Evolutionary conservation across 2,113 vertebrate genomes (phyloP).

Genomic region (Tricholaema leucomelas): DNA sequence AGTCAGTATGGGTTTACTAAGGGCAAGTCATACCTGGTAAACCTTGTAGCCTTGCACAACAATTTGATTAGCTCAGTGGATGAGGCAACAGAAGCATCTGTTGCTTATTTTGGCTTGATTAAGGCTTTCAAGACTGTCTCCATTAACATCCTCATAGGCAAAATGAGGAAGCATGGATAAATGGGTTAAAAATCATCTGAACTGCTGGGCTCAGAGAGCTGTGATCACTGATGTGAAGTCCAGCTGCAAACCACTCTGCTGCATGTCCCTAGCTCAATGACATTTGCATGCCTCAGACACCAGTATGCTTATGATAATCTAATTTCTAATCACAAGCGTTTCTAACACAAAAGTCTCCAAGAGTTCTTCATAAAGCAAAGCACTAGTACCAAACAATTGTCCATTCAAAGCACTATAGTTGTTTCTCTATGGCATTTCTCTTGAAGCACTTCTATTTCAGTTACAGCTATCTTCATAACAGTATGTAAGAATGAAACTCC

Average conservation of each 20-base stretch:
- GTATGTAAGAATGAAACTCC: slow-evolving; percentile 3
- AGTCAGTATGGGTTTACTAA: background rate
- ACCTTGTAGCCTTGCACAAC: background rate
- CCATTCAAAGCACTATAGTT: background rate
- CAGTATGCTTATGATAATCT: background rate
- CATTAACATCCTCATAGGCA: background rate
- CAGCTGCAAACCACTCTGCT: background rate
- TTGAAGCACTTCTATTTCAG: background rate
- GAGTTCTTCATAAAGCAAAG: background rate
- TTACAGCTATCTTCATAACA: background rate
- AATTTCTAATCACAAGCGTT: background rate
- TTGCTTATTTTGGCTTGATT: background rate
- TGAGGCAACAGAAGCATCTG: background rate
- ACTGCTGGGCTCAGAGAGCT: background rate
- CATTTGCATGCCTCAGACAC: background rate
- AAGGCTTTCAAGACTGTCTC: background rate
- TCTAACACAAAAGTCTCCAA: background rate
- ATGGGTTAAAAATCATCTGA: background rate
- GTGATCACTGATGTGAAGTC: background rate
- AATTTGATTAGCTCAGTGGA: background rate
- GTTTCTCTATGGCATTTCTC: background rate
- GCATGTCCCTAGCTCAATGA: rapidly evolving
- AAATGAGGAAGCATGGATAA: background rate
- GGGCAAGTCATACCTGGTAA: background rate
- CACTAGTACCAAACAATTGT: background rate